Evolutionary conservation across 1,140 invertebrate genomes (phyloP).

Genomic region (Asbolus verrucosus): DNA sequence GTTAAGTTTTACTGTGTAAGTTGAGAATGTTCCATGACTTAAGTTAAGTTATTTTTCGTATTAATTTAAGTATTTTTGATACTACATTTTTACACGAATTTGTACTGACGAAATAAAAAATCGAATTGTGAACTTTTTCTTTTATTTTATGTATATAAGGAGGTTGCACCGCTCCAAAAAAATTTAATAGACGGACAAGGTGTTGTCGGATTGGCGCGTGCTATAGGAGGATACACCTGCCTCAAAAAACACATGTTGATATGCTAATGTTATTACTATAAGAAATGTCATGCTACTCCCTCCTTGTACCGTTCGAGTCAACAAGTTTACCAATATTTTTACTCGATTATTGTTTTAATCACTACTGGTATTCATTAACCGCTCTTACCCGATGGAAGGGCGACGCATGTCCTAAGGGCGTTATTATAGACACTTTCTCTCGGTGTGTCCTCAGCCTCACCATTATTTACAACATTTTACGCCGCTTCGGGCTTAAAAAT

Average conservation of each 20-base stretch:
- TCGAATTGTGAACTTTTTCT: slow-evolving; percentile 23
- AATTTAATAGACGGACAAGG: slow-evolving; percentile 51
- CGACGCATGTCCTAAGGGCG: slow-evolving; percentile 1
- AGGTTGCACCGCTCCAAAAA: slow-evolving; percentile 4
- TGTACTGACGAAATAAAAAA: slow-evolving; percentile 56
- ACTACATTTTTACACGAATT: slow-evolving; percentile 47
- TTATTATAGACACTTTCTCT: slow-evolving; percentile 27
- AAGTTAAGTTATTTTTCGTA: slow-evolving; percentile 44
- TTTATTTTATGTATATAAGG: slow-evolving; percentile 1
- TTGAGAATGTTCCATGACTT: slow-evolving; percentile 43
- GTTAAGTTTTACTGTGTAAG: slow-evolving; percentile 42
- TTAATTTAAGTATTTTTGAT: slow-evolving; percentile 49
- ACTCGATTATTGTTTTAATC: slow-evolving; percentile 33
- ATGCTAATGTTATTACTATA: slow-evolving; percentile 50
- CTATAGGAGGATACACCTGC: slow-evolving; percentile 52
- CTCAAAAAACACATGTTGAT: slow-evolving; percentile 53
- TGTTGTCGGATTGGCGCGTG: slow-evolving; percentile 52
- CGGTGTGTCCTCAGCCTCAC: background rate
- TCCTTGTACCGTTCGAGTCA: background rate
- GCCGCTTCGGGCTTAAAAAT: slow-evolving; percentile 6
- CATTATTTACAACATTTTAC: too few relatives aligned
- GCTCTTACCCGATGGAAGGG: too few relatives aligned
- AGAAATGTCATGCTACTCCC: slow-evolving; percentile 37
- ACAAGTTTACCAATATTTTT: slow-evolving; percentile 20
- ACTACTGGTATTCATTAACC: slow-evolving; percentile 34